phyloP scores from a whole-genome alignment of 2,113 vertebrate species.

The Colistium nudipinnis region DNA sequence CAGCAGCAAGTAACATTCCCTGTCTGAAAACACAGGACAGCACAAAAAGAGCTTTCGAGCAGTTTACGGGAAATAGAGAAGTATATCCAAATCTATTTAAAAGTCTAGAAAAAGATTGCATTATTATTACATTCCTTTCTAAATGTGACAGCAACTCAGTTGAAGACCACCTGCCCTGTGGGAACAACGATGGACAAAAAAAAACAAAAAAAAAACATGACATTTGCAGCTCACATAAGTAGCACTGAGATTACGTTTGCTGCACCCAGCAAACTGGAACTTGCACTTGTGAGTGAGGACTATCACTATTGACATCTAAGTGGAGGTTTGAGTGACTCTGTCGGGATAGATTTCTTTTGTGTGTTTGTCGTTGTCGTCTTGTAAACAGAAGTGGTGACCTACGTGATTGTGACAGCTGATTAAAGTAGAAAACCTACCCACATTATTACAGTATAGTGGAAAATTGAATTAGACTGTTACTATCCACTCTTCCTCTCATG shows the following conservation, averaged over 20 bases:
- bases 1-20: conserved; percentile 74
- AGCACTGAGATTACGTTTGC: conserved; percentile 60
- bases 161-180: conserved; percentile 61
- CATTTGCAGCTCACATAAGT: conserved; percentile 67
- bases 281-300: conserved; percentile 72
- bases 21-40: conserved; percentile 69
- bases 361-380: conserved; percentile 63
- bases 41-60: conserved; percentile 52
- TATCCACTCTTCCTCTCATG: conserved; percentile 37
- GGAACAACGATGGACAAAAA: conserved; percentile 40
- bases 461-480: conserved; percentile 75
- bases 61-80: conserved; percentile 45
- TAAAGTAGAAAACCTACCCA: conserved; percentile 54
- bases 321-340: conserved; percentile 68
- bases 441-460: conserved; percentile 64
- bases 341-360: conserved; percentile 67
- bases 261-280: conserved; percentile 43
- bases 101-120: conserved; percentile 47
- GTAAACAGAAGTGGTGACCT: conserved; percentile 73
- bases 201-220: background rate
- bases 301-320: conserved; percentile 61
- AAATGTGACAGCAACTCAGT: conserved; percentile 58
- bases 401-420: conserved; percentile 68
- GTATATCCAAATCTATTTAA: conserved; percentile 58
- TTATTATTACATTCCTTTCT: conserved; percentile 73